These are phyloP conservation scores for Sarcophaga peregrina DNA, from an alignment of 1,140 invertebrate genomes.

Conservation along the genomic window DNA sequence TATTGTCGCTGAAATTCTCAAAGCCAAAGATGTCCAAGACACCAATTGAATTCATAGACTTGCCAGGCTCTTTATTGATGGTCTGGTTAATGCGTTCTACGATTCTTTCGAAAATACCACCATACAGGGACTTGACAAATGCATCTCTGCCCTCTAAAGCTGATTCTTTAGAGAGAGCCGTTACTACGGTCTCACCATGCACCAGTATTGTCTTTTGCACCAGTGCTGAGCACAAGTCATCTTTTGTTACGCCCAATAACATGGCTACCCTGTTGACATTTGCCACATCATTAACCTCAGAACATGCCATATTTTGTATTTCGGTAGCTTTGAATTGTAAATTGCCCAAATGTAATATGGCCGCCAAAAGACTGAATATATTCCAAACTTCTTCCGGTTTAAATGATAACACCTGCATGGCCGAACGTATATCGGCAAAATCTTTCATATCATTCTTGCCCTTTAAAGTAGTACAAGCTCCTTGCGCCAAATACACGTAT, in stretches of 20 bases:
- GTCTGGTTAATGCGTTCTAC: slow-evolving; percentile 91
- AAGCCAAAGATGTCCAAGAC: slow-evolving; percentile 97
- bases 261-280: slow-evolving; percentile 75
- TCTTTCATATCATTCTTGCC: slow-evolving; percentile 85
- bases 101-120: slow-evolving; percentile 90
- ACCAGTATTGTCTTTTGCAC: slow-evolving; percentile 90
- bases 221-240: slow-evolving; percentile 80
- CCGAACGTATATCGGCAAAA: slow-evolving; percentile 87
- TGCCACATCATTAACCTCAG: slow-evolving; percentile 78
- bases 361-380: slow-evolving; percentile 84
- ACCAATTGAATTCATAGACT: slow-evolving; percentile 80
- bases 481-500: slow-evolving; percentile 86
- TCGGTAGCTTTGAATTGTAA: slow-evolving; percentile 83
- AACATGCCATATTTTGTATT: slow-evolving; percentile 82
- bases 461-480: slow-evolving; percentile 73
- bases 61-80: slow-evolving; percentile 73
- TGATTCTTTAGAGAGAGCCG: slow-evolving; percentile 76
- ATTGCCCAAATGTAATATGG: slow-evolving; percentile 91
- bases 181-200: slow-evolving; percentile 85
- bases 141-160: slow-evolving; percentile 89
- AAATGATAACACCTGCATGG: slow-evolving; percentile 93
- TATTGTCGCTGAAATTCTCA: slow-evolving; percentile 80
- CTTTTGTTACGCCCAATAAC: slow-evolving; percentile 77
- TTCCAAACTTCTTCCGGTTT: slow-evolving; percentile 84
- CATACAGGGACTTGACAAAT: slow-evolving; percentile 93